A percentile compares a stretch with the other conserved stretches of the same genome.
Conservation (phyloP, 2,797 vertebrate species). For the Zonotrichia albicollis region DNA sequence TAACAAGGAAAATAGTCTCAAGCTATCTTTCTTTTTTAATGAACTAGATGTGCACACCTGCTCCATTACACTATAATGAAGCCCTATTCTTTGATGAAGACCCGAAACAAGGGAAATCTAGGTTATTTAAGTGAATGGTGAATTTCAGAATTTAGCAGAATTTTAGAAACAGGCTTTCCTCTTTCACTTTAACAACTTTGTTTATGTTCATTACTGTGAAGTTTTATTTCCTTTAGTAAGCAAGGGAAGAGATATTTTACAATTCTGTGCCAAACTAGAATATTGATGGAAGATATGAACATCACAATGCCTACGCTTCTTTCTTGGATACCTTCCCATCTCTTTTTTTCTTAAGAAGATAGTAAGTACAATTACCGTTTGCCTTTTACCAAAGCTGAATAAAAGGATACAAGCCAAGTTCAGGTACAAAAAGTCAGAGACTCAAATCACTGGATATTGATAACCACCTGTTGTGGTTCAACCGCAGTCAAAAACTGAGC, state of each 20-base stretch:
- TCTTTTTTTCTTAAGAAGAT: neutral
- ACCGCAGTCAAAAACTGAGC: neutral
- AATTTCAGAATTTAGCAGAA: neutral
- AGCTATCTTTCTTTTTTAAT: neutral
- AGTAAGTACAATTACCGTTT: neutral
- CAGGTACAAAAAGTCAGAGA: neutral
- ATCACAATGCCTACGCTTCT: neutral
- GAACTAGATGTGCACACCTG: neutral
- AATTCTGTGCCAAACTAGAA: neutral
- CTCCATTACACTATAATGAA: neutral
- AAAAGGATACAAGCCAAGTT: neutral
- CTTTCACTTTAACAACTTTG: neutral
- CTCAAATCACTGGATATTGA: neutral
- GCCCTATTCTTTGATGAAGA: neutral
- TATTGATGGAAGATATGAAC: neutral
- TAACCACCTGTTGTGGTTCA: neutral
- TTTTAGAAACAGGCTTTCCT: neutral
- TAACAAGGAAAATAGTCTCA: neutral
- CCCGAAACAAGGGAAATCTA: neutral
- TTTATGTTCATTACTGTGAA: neutral
- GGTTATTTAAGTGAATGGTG: neutral
- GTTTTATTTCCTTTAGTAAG: neutral
- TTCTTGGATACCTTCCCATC: neutral
- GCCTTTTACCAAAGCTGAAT: neutral
- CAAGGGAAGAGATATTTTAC: neutral